Base-by-base conservation (phyloP, 2,888 invertebrate species). In the Zygothrica quintamaculata region DNA sequence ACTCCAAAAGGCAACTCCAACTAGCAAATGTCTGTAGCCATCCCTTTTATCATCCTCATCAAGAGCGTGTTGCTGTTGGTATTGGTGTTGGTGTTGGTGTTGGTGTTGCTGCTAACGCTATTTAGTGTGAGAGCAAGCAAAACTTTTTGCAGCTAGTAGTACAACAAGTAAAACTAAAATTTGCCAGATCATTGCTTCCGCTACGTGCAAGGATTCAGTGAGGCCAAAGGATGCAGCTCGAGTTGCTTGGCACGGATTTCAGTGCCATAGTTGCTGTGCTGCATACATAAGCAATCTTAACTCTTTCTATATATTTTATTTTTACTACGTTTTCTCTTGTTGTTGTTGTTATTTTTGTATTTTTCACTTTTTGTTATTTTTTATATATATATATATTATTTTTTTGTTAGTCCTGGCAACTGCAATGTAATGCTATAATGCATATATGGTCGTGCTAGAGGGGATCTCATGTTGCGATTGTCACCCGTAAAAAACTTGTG, bases 151-250 rank as follows among this genome's bases (percentile, higher is more conserved):
- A 68, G 76, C 71, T 52, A 71, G 80, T 52, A 71, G 80, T 76
- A 78, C 78, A 78, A 78, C 78, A 78, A 81, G 80, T 76, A 69
- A 75, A 81, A 84, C 80, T 81, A 81, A 81, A 81, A 84, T 81
- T 81, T 81, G 84, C 80, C 80, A 81, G 80, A 81, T 81, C 80
- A 81, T 81, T 81, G 80, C 84, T 81, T 81, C 80, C 80, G 84
- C 62, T 81, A 81, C 80, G 80, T 81, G 80, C 78, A 71, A 71
- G 84, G 78, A 84, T 73, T 81, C 76, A 50, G 48, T 60, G 70
- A 67, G 62, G 46, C 74, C 39, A 40, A 1, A 34, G 48, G 25
- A 11, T 34, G 61, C 36, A 31, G 53, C 46, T 36, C 22, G 29
- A 58, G 46, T 61, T 43, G 67, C 70, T 53, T 67, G 53, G 70